Conservation (phyloP, 2,888 invertebrate species). For the Gryllus longicercus region DNA sequence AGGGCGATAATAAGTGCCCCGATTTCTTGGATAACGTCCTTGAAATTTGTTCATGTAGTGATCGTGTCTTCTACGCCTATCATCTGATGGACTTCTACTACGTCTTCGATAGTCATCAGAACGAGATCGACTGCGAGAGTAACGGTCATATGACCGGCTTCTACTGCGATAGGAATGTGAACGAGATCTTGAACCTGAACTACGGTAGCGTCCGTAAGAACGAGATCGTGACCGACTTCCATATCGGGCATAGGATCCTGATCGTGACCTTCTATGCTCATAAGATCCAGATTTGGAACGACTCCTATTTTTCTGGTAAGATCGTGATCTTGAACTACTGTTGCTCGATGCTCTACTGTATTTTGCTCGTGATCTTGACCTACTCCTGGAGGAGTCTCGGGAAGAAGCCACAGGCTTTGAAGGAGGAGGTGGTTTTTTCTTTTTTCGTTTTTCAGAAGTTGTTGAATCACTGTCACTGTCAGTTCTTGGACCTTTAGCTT, state of each 20-base stretch:
- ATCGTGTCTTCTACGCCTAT: slow-evolving; percentile 42
- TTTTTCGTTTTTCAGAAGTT: slow-evolving; percentile 44
- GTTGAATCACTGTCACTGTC: slow-evolving; percentile 48
- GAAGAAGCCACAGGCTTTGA: slow-evolving; percentile 44
- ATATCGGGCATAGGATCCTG: slow-evolving; percentile 37
- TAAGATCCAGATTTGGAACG: slow-evolving; percentile 34
- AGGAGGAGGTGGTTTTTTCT: slow-evolving; percentile 42
- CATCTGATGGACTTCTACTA: slow-evolving; percentile 52
- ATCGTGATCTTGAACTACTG: slow-evolving; percentile 49
- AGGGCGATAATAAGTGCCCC: slow-evolving; percentile 76
- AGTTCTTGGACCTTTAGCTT: slow-evolving; percentile 46
- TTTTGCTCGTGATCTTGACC: slow-evolving; percentile 54
- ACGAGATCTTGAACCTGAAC: slow-evolving; percentile 41
- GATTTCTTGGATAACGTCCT: slow-evolving; percentile 56
- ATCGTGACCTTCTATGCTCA: slow-evolving; percentile 36
- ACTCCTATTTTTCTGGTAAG: slow-evolving; percentile 46
- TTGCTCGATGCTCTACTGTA: slow-evolving; percentile 45
- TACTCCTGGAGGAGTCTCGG: slow-evolving; percentile 60
- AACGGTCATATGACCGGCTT: slow-evolving; percentile 46
- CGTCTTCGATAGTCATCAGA: slow-evolving; percentile 51
- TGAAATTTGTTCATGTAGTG: slow-evolving; percentile 39
- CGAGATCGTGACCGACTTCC: slow-evolving; percentile 43
- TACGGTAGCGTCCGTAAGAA: slow-evolving; percentile 55
- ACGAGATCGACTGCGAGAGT: slow-evolving; percentile 58
- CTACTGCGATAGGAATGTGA: slow-evolving; percentile 46